phyloP scores from a whole-genome alignment of 2,888 invertebrate genomes.

The Mimumesa dahlbomi region DNA sequence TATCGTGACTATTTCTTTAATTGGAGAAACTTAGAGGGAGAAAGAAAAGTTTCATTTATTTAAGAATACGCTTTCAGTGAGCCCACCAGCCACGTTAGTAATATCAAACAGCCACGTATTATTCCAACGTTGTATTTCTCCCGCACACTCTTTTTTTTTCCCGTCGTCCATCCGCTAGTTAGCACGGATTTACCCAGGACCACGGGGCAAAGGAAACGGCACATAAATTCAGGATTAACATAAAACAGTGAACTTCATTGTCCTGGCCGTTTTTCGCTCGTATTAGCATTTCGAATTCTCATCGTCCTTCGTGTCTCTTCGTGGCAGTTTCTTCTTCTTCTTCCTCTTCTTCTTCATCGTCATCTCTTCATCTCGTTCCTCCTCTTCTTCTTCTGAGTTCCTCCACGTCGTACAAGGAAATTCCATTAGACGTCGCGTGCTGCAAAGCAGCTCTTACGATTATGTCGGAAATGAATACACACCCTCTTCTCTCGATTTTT shows the following conservation, averaged over 20 bases:
- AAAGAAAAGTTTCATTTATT: too few relatives aligned
- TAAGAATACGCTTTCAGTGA: too few relatives aligned
- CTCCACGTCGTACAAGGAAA: constrained; percentile 59
- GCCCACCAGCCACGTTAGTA: too few relatives aligned
- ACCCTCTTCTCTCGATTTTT: background rate
- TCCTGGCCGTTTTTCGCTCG: constrained; percentile 28
- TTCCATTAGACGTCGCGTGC: constrained; percentile 54
- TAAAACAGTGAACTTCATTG: constrained; percentile 29
- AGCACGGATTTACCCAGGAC: background rate
- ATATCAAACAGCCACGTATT: too few relatives aligned
- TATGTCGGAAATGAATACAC: constrained; percentile 44
- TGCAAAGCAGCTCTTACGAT: constrained; percentile 51
- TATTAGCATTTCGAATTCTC: constrained; percentile 58
- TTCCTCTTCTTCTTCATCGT: constrained; percentile 25
- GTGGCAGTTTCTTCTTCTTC: constrained; percentile 20
- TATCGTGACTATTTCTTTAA: too few relatives aligned
- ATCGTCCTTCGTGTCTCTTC: constrained; percentile 40
- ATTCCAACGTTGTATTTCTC: background rate
- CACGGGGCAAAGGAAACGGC: background rate
- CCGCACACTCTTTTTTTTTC: background rate
- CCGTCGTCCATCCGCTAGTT: background rate
- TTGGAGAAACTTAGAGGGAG: too few relatives aligned
- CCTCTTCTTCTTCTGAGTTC: too few relatives aligned
- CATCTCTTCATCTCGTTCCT: constrained; percentile 36
- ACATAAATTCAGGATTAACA: constrained; percentile 23